Percentiles rank a stretch among this genome's conserved stretches.
Conservation (phyloP, 1,140 invertebrate species). For the Caenorhabditis remanei region DNA sequence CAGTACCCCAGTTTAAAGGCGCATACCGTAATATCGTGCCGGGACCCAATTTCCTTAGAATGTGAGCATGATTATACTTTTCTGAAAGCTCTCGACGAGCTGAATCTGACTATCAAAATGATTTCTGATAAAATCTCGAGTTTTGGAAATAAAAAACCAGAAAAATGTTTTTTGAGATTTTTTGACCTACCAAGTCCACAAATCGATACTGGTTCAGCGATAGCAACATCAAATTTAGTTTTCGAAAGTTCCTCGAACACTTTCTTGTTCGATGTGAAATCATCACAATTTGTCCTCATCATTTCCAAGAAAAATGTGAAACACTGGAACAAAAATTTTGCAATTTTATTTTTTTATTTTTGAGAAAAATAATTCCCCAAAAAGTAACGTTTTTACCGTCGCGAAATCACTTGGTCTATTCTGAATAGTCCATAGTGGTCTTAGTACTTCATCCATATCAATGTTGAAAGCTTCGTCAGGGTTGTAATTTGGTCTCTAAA, state of each 20-base stretch:
- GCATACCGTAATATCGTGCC: too few relatives aligned
- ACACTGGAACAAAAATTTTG: slow-evolving; percentile 29
- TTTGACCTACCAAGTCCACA: not conserved
- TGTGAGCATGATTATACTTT: not conserved
- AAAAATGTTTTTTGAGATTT: too few relatives aligned
- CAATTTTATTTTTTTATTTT: not conserved
- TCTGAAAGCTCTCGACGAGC: not conserved
- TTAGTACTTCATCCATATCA: slow-evolving; percentile 21
- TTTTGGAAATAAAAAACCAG: too few relatives aligned
- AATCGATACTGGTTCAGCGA: slow-evolving; percentile 32
- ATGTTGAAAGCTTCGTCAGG: not conserved
- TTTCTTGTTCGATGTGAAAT: slow-evolving; percentile 11
- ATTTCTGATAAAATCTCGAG: too few relatives aligned
- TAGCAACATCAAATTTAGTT: slow-evolving; percentile 23
- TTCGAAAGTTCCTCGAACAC: slow-evolving; percentile 9
- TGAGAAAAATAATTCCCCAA: not conserved
- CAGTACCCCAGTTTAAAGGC: too few relatives aligned
- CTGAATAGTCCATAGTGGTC: slow-evolving; percentile 16
- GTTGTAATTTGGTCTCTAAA: not conserved
- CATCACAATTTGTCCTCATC: slow-evolving; percentile 5
- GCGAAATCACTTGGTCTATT: slow-evolving; percentile 11
- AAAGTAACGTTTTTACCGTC: not conserved
- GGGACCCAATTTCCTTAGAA: too few relatives aligned
- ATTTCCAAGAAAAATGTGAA: slow-evolving; percentile 22
- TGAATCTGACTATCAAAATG: too few relatives aligned